Percentiles rank a stretch among this genome's conserved stretches.
phyloP scores from a whole-genome alignment of 2,797 vertebrate species.

The Ctenosaura bakeri region DNA sequence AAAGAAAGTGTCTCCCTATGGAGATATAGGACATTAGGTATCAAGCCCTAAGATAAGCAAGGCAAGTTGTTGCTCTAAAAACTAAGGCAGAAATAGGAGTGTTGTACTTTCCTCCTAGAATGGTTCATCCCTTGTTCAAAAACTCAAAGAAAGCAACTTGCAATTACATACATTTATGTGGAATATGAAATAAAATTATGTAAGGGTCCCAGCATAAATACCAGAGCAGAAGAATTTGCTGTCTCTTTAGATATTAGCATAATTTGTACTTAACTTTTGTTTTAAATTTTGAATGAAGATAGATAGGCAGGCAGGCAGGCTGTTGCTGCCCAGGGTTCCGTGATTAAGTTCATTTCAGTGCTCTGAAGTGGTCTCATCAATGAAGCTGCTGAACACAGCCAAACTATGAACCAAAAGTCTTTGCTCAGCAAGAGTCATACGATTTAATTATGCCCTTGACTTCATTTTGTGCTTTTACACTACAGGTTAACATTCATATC shows the following conservation, averaged over 20 bases:
- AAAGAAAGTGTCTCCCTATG: no score
- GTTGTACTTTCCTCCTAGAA: not conserved
- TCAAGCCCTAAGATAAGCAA: no score
- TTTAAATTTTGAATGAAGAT: not conserved
- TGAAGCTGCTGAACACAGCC: slow-evolving; percentile 41
- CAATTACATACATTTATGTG: not conserved
- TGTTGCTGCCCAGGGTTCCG: slow-evolving; percentile 34
- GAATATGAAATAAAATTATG: not conserved
- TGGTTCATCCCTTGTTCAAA: not conserved
- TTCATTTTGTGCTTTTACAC: slow-evolving; percentile 49
- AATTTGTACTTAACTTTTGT: not conserved
- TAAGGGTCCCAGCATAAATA: not conserved
- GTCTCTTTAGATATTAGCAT: not conserved
- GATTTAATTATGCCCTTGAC: slow-evolving; percentile 39
- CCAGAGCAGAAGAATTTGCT: not conserved
- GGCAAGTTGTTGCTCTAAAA: not conserved
- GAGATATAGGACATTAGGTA: no score
- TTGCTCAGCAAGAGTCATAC: slow-evolving; percentile 47
- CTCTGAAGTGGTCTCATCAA: slow-evolving; percentile 52
- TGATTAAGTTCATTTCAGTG: slow-evolving; percentile 53
- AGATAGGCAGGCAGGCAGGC: not conserved
- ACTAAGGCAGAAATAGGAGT: not conserved
- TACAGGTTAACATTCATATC: slow-evolving; percentile 55
- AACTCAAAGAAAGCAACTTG: not conserved
- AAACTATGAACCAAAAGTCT: slow-evolving; percentile 53